Evolutionary conservation across 1,140 invertebrate genomes (phyloP), one percentile per base, ranked within the genome.

Genomic region (Cotesia typhae): DNA sequence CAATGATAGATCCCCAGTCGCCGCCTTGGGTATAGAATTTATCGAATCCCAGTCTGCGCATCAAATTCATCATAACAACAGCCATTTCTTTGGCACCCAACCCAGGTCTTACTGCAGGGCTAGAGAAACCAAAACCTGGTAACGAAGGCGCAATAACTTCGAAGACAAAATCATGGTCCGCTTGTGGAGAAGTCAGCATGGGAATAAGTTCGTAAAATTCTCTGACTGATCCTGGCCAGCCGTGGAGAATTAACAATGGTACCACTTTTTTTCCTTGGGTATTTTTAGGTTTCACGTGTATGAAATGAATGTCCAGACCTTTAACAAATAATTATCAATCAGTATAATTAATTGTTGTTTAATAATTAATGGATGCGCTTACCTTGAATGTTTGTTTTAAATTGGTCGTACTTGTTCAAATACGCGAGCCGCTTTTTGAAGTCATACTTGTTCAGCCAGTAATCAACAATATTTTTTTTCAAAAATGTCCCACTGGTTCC

Each of bases 61-160:
- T 96, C 17, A 97, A 87, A 81, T 94, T 94, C 36, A 91, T 89
- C 81, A 96, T 89, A n/a, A 96, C 87, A 0, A 94, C 88, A 0
- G 90, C 91, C 9, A 92, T 89, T 80, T 94, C 89, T 7, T 89
- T 77, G 1, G 88, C 79, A 35, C 90, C 90, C 1, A 94, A 80
- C 1, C 92, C 92, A 7, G 90, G 89, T 77, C 89, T 88, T 0
- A 87, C 79, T 2, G 92, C 85, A 0, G 88, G 88, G 78, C 94
- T 90, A 2, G 95, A 96, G 83, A 92, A 96, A 51, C 93, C 95
- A 86, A 92, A 97, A 6, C 95, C 95, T 4, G 95, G 95, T 63
- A 96, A 85, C 53, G 93, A 94, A 2, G 94, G 94, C 4, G 90
- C 90, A 17, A 97, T 89, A 1, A 96, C 85, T 84, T 96, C 94